Evolutionary conservation across 2,797 vertebrate species (phyloP).

Genomic region (Helicolenus hilgendorfi): DNA sequence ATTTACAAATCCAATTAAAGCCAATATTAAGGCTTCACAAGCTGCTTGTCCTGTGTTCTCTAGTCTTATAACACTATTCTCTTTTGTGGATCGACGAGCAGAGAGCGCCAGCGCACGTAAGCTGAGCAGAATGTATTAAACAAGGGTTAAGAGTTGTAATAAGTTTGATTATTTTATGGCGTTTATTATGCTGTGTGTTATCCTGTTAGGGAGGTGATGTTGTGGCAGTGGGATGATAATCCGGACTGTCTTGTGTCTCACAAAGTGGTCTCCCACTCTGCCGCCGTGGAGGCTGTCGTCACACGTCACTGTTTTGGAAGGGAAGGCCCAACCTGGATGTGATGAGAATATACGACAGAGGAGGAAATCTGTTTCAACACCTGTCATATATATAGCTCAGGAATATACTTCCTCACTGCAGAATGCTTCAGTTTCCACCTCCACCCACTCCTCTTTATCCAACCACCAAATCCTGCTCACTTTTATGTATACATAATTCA

Average conservation of each 20-base stretch:
- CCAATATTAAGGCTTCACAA: conserved; percentile 80
- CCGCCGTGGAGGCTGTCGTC: background rate
- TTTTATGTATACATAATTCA: background rate
- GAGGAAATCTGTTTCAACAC: background rate
- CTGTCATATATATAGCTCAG: background rate
- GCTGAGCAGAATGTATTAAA: conserved; percentile 75
- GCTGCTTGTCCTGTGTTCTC: conserved; percentile 77
- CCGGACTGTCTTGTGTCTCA: conserved; percentile 47
- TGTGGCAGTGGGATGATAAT: conserved; percentile 64
- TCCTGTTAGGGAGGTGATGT: conserved; percentile 84
- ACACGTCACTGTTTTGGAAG: background rate
- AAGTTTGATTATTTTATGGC: conserved; percentile 85
- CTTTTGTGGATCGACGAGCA: conserved; percentile 63
- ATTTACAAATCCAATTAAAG: conserved; percentile 89
- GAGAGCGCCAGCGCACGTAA: conserved; percentile 63
- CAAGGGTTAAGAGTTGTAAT: conserved; percentile 83
- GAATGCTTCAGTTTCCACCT: background rate
- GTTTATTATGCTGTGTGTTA: conserved; percentile 83
- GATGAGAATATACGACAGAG: background rate
- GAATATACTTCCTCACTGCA: background rate
- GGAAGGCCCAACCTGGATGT: conserved; percentile 10
- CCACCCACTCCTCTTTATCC: background rate
- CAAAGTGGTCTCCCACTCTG: conserved; percentile 19
- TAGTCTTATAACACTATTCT: conserved; percentile 69
- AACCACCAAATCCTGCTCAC: background rate